phyloP scores from a whole-genome alignment of 2,888 invertebrate species.

The Oxystoma pomonae region DNA sequence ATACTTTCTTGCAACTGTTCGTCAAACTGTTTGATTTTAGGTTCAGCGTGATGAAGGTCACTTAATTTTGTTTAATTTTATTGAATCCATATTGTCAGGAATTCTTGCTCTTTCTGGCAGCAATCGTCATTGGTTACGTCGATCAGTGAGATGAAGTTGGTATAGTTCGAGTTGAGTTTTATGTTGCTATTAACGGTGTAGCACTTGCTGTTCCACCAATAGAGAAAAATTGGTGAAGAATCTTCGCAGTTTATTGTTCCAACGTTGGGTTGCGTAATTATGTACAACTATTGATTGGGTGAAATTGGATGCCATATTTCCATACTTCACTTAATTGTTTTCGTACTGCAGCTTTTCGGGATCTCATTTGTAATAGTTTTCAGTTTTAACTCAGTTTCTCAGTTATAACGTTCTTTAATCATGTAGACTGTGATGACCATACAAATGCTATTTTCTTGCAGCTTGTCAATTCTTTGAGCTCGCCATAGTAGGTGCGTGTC shows the following conservation, averaged over 20 bases:
- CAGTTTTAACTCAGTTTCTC: neutral
- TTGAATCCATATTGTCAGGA: constrained; percentile 11
- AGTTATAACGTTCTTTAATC: constrained; percentile 1
- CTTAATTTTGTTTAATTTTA: constrained; percentile 15
- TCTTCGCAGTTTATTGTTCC: neutral
- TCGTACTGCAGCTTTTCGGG: neutral
- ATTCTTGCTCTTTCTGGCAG: constrained; percentile 9
- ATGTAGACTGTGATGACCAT: neutral
- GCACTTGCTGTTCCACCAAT: constrained; percentile 2
- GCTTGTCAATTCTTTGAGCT: neutral
- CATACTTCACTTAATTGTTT: neutral
- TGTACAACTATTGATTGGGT: neutral
- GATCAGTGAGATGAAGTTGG: constrained; percentile 6
- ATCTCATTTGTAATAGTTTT: neutral
- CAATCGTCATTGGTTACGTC: constrained; percentile 11
- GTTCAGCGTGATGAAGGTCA: constrained; percentile 16
- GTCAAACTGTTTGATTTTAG: constrained; percentile 19
- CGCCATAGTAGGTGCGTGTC: constrained; percentile 5
- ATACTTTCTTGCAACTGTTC: constrained; percentile 7
- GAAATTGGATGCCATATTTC: neutral
- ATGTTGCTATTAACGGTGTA: constrained; percentile 1
- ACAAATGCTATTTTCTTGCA: constrained; percentile 1
- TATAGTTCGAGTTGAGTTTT: constrained; percentile 7
- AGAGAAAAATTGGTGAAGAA: neutral
- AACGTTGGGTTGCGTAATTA: neutral